Conservation (phyloP, 1,140 invertebrate genomes). For the Brachionus sp. region DNA sequence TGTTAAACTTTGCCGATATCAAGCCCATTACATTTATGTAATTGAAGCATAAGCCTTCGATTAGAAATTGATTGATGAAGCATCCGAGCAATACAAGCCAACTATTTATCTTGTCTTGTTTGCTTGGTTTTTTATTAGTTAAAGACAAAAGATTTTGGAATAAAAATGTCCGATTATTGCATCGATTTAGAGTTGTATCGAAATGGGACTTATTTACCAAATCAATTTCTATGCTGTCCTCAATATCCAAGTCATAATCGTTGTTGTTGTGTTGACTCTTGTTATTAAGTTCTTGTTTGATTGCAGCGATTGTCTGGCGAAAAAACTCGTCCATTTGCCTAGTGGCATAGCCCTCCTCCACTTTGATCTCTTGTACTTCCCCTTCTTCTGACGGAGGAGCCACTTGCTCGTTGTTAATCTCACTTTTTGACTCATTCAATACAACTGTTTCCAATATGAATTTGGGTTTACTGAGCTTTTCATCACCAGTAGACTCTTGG, state of each 20-base stretch:
- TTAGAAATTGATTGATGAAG: conserved; percentile 15
- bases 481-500: not conserved
- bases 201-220: not conserved
- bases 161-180: not conserved
- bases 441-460: conserved; percentile 11
- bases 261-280: not conserved
- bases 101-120: conserved; percentile 18
- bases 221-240: not conserved
- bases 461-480: not conserved
- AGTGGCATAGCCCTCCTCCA: conserved; percentile 36
- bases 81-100: conserved; percentile 15
- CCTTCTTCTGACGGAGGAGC: not conserved
- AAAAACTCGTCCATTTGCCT: conserved; percentile 43
- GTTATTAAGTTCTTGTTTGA: conserved; percentile 34
- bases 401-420: not conserved
- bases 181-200: not conserved
- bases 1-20: not conserved
- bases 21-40: not conserved
- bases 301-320: conserved; percentile 41
- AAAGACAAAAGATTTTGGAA: conserved; percentile 21
- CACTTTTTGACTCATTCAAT: not conserved
- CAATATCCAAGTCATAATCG: not conserved
- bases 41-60: conserved; percentile 23
- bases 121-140: not conserved
- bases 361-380: conserved; percentile 15